Percentiles rank a stretch among this genome's conserved stretches.
Conservation (phyloP, 2,113 vertebrate genomes). For the Dicaeum eximium region DNA sequence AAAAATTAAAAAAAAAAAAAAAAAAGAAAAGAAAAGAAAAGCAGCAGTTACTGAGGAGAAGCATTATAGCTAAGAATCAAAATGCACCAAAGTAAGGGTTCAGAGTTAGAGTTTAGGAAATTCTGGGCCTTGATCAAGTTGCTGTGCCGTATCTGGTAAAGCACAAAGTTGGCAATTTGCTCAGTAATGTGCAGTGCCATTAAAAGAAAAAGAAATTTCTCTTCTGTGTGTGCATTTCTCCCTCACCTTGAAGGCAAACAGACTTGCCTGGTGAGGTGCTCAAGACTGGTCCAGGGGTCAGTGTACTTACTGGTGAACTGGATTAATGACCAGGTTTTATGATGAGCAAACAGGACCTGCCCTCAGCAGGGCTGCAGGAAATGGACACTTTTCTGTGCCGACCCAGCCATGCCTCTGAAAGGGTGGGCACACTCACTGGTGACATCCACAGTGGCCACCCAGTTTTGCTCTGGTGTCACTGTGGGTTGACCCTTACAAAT, state of each 20-base stretch:
- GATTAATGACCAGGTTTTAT: constrained; percentile 5
- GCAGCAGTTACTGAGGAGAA: not conserved
- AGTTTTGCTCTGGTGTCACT: not conserved
- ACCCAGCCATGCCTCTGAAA: fast-evolving
- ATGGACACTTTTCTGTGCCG: not conserved
- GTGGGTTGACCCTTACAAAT: not conserved
- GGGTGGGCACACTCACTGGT: not conserved
- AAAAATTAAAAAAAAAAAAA: not conserved
- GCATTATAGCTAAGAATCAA: not conserved
- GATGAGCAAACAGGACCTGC: constrained; percentile 1
- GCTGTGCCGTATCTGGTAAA: not conserved
- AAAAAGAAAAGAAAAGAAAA: not conserved
- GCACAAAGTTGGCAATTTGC: not conserved
- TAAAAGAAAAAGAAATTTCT: not conserved
- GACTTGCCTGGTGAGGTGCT: not conserved
- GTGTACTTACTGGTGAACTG: not conserved
- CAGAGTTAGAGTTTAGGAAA: not conserved
- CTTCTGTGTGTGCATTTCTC: not conserved
- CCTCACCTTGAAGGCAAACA: not conserved
- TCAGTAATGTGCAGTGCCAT: not conserved
- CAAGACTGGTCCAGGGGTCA: not conserved
- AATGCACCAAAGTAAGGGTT: not conserved
- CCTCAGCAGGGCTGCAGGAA: not conserved
- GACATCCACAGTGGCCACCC: not conserved
- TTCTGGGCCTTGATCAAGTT: not conserved